Conservation (phyloP, 2,113 vertebrate species). For the Cacatua alba region DNA sequence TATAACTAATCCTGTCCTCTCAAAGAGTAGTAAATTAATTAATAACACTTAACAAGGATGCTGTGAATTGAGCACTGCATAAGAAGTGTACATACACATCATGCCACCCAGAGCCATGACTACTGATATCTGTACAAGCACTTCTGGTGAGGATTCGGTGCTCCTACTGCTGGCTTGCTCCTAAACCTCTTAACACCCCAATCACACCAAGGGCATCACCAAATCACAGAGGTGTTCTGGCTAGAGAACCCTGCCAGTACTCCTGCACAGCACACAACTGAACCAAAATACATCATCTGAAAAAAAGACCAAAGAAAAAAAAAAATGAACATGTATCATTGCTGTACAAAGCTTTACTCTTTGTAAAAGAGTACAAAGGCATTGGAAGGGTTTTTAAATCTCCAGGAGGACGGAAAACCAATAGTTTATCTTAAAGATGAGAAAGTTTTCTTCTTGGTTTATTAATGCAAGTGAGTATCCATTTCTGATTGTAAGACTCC, state of each 20-base stretch:
- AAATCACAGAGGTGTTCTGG: constrained; percentile 72
- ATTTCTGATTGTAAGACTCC: neutral
- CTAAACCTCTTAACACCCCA: constrained; percentile 74
- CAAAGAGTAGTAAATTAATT: neutral
- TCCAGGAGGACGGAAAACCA: neutral
- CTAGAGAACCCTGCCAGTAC: constrained; percentile 66
- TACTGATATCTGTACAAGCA: constrained; percentile 65
- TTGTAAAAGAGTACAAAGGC: neutral
- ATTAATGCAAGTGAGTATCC: neutral
- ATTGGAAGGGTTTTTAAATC: neutral
- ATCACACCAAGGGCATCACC: constrained; percentile 76
- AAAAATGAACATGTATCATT: neutral
- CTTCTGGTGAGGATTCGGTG: constrained; percentile 74
- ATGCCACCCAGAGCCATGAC: constrained; percentile 77
- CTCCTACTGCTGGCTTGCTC: constrained; percentile 76
- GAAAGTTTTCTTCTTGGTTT: neutral
- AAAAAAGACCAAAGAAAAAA: neutral
- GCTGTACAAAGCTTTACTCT: neutral
- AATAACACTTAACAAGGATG: neutral
- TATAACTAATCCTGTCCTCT: neutral
- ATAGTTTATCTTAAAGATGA: neutral
- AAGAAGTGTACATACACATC: constrained; percentile 30
- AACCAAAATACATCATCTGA: constrained; percentile 78
- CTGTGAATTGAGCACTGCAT: neutral
- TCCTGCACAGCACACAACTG: constrained; percentile 77